Evolutionary conservation across 1,140 invertebrate genomes (phyloP).

Genomic region (Mesaphorura yosii): DNA sequence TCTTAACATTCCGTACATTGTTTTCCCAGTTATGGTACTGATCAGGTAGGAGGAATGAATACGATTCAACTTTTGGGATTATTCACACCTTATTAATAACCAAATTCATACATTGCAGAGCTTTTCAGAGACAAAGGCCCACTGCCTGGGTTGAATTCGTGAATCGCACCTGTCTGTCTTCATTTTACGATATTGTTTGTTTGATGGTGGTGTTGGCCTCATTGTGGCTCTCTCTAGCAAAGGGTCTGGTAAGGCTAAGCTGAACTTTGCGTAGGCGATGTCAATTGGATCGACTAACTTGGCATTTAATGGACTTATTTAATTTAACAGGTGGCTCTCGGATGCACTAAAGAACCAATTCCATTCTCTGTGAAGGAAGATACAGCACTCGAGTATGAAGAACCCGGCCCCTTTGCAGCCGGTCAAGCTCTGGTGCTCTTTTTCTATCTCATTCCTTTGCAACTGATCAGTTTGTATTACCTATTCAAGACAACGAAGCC

Average conservation of each 20-base stretch:
- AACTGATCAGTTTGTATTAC: conserved; percentile 13
- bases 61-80: not conserved
- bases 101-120: conserved; percentile 16
- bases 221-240: conserved; percentile 18
- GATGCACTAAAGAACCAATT: not conserved
- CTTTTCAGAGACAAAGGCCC: conserved; percentile 15
- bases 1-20: conserved; percentile 28
- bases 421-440: conserved; percentile 24
- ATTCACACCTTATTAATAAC: too few species aligned
- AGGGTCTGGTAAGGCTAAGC: conserved; percentile 14
- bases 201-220: conserved; percentile 13
- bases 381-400: conserved; percentile 11
- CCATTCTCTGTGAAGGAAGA: conserved; percentile 16
- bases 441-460: conserved; percentile 25
- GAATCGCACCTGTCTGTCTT: not conserved
- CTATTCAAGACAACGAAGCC: conserved; percentile 8
- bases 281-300: not conserved
- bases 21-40: conserved; percentile 23
- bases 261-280: too few species aligned
- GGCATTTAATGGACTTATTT: not conserved
- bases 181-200: conserved; percentile 16
- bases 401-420: conserved; percentile 25
- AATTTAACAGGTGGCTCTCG: conserved; percentile 1
- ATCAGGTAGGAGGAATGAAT: conserved; percentile 12
- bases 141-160: conserved; percentile 14